Evolutionary conservation across 2,113 vertebrate genomes (phyloP).

Genomic region (Albula goreensis): DNA sequence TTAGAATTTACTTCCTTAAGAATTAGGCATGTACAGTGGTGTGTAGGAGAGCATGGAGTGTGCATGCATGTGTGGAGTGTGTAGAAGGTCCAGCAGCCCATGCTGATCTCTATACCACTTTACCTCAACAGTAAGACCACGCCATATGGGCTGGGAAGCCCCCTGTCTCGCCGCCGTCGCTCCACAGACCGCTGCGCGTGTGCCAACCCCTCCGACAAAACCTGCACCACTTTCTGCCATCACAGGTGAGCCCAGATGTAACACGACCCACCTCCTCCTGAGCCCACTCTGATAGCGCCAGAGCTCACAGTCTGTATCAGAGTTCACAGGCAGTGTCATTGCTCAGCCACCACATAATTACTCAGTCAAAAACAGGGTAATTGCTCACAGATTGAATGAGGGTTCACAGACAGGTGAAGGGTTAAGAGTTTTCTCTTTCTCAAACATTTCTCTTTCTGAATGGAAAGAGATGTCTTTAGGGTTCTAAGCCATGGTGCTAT

Average conservation of each 20-base stretch:
- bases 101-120: not conserved
- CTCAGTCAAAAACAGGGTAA: not conserved
- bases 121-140: slow-evolving; percentile 74
- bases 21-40: too few relatives aligned
- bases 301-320: not conserved
- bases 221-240: slow-evolving; percentile 81
- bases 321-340: not conserved
- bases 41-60: not conserved
- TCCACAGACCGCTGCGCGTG: slow-evolving; percentile 79
- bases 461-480: slow-evolving; percentile 11
- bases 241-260: slow-evolving; percentile 48
- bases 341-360: not conserved
- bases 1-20: too few relatives aligned
- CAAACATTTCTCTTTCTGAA: not conserved
- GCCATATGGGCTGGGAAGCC: slow-evolving; percentile 86
- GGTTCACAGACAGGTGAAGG: not conserved
- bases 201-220: slow-evolving; percentile 58
- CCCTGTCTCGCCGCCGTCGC: slow-evolving; percentile 76
- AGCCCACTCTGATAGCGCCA: not conserved
- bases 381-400: not conserved
- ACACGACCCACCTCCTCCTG: not conserved
- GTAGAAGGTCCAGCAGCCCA: too few relatives aligned
- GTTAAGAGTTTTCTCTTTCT: not conserved
- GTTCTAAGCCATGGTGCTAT: slow-evolving; percentile 46
- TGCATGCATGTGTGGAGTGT: not conserved